phyloP scores from a whole-genome alignment of 2,113 vertebrate species.

The Amphilophus citrinellus region DNA sequence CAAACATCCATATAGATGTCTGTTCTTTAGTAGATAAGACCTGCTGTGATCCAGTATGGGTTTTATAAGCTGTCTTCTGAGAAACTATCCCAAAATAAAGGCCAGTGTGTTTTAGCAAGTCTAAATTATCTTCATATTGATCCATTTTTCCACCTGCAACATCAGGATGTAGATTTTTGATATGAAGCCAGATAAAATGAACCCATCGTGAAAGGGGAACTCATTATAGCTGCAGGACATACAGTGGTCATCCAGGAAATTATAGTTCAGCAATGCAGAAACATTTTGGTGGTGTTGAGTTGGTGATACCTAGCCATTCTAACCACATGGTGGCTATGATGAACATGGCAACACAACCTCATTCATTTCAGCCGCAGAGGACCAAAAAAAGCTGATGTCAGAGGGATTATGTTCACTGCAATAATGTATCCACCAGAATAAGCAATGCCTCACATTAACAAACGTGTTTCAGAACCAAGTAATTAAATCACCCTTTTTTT shows the following conservation, averaged over 20 bases:
- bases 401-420: not conserved
- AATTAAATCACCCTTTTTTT: not conserved
- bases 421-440: not conserved
- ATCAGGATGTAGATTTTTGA: not conserved
- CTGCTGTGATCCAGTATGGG: not conserved
- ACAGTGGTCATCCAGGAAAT: too few relatives aligned
- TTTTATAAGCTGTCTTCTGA: not conserved
- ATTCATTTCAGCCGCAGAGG: not conserved
- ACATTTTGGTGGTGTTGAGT: not conserved
- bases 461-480: not conserved
- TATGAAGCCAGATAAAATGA: not conserved
- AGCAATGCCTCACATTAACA: not conserved
- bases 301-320: accelerated
- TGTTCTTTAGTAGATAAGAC: not conserved
- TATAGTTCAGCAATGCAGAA: too few relatives aligned
- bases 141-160: not conserved
- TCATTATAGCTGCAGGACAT: not conserved
- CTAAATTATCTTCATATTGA: not conserved
- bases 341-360: not conserved
- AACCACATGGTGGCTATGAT: not conserved
- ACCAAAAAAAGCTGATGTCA: not conserved
- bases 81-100: not conserved
- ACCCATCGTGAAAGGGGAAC: not conserved
- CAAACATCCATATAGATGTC: not conserved
- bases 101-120: not conserved